Evolutionary conservation across 2,888 invertebrate genomes (phyloP).

Genomic region (Flexamia atlantica): DNA sequence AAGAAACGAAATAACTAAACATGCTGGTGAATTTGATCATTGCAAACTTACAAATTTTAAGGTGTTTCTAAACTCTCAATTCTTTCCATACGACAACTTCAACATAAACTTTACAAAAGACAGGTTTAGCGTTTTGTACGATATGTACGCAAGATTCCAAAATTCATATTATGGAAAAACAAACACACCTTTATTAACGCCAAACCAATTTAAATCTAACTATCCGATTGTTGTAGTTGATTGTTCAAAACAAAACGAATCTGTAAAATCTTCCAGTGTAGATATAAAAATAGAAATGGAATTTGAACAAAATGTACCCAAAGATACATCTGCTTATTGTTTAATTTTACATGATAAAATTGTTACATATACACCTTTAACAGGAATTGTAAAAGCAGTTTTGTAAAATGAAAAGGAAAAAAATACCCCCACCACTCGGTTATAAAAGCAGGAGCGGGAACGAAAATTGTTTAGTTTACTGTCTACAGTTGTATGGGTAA

Average conservation of each 20-base stretch:
- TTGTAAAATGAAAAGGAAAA: constrained; percentile 9
- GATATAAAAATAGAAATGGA: constrained; percentile 70
- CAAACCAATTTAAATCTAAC: constrained; percentile 45
- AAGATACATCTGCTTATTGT: constrained; percentile 59
- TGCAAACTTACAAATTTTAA: constrained; percentile 70
- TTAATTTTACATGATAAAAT: constrained; percentile 63
- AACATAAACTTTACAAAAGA: constrained; percentile 68
- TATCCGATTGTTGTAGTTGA: constrained; percentile 12
- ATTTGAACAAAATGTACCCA: constrained; percentile 62
- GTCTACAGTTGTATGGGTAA: too few relatives aligned
- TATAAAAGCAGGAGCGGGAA: too few relatives aligned
- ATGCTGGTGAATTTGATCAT: constrained; percentile 63
- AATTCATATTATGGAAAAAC: neutral
- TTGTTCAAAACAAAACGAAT: constrained; percentile 66
- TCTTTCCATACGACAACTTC: neutral
- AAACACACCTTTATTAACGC: constrained; percentile 64
- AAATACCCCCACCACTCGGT: too few relatives aligned
- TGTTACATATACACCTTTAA: constrained; percentile 62
- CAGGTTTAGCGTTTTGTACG: constrained; percentile 37
- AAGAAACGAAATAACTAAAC: constrained; percentile 70
- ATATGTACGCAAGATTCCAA: neutral
- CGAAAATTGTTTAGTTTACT: too few relatives aligned
- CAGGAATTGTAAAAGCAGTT: constrained; percentile 54
- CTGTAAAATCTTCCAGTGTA: constrained; percentile 68
- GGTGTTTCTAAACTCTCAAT: constrained; percentile 62